Evolutionary conservation across 64 coral and sea anemone genomes (phyloP).

Genomic region (Montipora capricornis): DNA sequence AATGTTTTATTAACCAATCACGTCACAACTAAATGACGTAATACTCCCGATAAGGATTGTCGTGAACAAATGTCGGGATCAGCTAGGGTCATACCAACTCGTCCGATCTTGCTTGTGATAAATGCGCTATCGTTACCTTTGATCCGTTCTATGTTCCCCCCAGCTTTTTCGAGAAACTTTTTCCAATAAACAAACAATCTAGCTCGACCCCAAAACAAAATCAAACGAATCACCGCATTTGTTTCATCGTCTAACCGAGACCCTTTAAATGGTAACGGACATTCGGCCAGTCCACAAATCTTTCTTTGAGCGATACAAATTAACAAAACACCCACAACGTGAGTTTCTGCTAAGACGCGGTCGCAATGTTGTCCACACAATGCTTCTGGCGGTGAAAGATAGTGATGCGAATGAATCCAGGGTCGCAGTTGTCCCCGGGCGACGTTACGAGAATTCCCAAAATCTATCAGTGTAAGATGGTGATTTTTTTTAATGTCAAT

Average conservation of each 20-base stretch:
- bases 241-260: neutral
- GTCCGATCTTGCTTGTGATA: neutral
- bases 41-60: neutral
- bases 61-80: neutral
- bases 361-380: neutral
- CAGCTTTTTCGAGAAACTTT: neutral
- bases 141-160: neutral
- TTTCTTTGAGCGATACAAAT: neutral
- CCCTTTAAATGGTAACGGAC: neutral
- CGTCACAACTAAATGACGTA: neutral
- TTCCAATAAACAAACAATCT: neutral
- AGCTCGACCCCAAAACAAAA: neutral
- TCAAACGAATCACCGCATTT: neutral
- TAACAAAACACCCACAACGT: neutral
- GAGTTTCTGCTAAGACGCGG: neutral
- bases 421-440: neutral
- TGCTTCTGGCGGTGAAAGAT: neutral
- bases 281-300: neutral
- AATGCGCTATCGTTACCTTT: neutral
- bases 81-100: neutral
- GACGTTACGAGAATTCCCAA: neutral
- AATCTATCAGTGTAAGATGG: neutral
- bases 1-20: constrained; percentile 1
- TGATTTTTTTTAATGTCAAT: neutral
- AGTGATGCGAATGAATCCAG: neutral